A percentile compares a stretch with the other conserved stretches of the same genome.
These are phyloP conservation scores for Philaethria dido DNA, from an alignment of 2,888 invertebrate species.

Conservation along the genomic window DNA sequence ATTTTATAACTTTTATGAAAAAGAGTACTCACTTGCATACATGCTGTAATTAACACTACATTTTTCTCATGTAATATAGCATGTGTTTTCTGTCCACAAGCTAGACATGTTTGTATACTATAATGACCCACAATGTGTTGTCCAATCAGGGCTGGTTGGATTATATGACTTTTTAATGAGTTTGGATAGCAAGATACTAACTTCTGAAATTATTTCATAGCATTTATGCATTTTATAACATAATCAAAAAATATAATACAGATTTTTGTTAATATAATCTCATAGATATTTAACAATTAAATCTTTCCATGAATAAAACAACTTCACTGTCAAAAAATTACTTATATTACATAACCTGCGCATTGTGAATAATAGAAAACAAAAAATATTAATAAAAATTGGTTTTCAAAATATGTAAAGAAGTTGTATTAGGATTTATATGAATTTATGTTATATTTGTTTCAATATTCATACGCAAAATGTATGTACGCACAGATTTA, in stretches of 20 bases:
- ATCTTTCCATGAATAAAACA: neutral
- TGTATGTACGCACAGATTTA: conserved; percentile 11
- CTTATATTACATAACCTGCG: conserved; percentile 13
- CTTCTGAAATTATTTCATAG: conserved; percentile 65
- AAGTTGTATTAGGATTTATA: neutral
- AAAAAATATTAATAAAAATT: conserved; percentile 8
- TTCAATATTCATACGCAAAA: neutral
- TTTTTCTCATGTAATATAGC: conserved; percentile 83
- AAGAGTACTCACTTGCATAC: conserved; percentile 74
- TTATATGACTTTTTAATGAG: conserved; percentile 78
- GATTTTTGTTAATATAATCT: neutral
- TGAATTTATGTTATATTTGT: neutral
- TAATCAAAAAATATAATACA: neutral
- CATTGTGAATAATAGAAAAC: conserved; percentile 11
- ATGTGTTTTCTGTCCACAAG: conserved; percentile 86
- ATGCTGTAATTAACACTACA: conserved; percentile 82
- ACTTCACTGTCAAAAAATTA: neutral
- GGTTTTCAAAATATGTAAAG: neutral
- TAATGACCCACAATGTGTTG: conserved; percentile 84
- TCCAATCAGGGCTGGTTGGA: conserved; percentile 83
- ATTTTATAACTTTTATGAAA: neutral
- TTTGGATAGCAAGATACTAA: conserved; percentile 77
- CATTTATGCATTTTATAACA: neutral
- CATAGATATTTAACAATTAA: neutral
- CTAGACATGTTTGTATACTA: conserved; percentile 85